Conservation (phyloP, 2,113 vertebrate genomes). For the Heterocephalus glaber region DNA sequence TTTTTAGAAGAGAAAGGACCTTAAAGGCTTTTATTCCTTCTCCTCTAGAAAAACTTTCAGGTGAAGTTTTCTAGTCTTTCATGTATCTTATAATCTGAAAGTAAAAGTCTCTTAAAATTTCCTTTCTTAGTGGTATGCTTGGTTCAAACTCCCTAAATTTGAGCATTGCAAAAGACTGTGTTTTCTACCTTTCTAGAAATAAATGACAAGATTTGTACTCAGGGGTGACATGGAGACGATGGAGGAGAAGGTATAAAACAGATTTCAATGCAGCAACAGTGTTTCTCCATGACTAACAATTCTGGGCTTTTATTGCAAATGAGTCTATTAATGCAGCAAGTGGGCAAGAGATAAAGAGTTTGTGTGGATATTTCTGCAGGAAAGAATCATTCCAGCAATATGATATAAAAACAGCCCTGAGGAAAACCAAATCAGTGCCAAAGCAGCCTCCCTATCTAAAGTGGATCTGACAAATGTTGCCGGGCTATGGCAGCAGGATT, state of each 20-base stretch:
- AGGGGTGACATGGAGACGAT: background rate
- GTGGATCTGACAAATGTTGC: background rate
- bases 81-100: constrained; percentile 39
- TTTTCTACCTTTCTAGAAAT: constrained; percentile 66
- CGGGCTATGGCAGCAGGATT: background rate
- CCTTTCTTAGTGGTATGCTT: constrained; percentile 46
- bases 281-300: constrained; percentile 32
- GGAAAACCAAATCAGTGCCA: constrained; percentile 49
- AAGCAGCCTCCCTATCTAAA: background rate
- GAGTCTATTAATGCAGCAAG: constrained; percentile 39
- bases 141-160: background rate
- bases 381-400: constrained; percentile 14
- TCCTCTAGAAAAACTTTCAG: constrained; percentile 47
- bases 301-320: constrained; percentile 46
- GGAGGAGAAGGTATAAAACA: constrained; percentile 48
- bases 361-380: constrained; percentile 12
- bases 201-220: constrained; percentile 48
- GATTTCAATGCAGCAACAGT: constrained; percentile 26
- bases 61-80: constrained; percentile 22
- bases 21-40: background rate
- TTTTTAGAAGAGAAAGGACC: constrained; percentile 39
- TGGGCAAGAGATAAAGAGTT: background rate
- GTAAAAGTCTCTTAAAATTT: constrained; percentile 50
- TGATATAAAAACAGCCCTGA: constrained; percentile 34
- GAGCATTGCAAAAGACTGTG: background rate